Evolutionary conservation across 2,888 invertebrate genomes (phyloP), one percentile per base, ranked within the genome.

Genomic region (Cheilosia pagana): DNA sequence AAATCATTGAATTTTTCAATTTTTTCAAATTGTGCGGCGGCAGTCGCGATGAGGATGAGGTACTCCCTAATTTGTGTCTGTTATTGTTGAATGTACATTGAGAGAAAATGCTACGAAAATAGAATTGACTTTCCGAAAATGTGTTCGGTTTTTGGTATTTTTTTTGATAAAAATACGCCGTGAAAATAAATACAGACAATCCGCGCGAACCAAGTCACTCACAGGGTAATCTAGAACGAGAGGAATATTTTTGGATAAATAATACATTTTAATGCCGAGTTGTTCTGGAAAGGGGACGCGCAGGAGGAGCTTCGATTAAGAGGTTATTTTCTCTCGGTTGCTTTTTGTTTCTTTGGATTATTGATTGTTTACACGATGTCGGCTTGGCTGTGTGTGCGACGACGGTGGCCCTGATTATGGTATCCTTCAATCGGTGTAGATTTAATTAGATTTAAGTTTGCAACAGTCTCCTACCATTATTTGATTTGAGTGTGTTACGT

Each of bases 31-130:
- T 43, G 16, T 43, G 16, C 16, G 43, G 43, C 43, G 16, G 2
- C 7, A 43, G 14, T 43, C 3, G 35, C 35, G 35, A 35, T 35
- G 65, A 48, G 63, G 63, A 65, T 63, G 60, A 79, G 71, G 75
- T 85, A 76, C 75, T 85, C 81, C 85, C 85, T 81, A 81, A 85
- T 85, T 85, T 85, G 85, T 76, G 81, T 85, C 85, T 85, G 85
- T 85, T 85, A 85, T 76, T 85, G 81, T 85, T 85, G 67, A 71
- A 71, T 81, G 81, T 85, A 85, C 85, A 63, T 59, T 65, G 39
- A 75, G 43, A 62, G 70, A 85, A 85, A 75, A 81, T 53, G 75
- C 70, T 65, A 85, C 79, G 75, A 85, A 85, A 85, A 85, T 85
- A 85, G 81, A 85, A 70, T 79, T 65, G n/a, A 52, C 31, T 70